These are phyloP conservation scores for Orthonyx spaldingii DNA, from an alignment of 2,113 vertebrate genomes.

Conservation along the genomic window DNA sequence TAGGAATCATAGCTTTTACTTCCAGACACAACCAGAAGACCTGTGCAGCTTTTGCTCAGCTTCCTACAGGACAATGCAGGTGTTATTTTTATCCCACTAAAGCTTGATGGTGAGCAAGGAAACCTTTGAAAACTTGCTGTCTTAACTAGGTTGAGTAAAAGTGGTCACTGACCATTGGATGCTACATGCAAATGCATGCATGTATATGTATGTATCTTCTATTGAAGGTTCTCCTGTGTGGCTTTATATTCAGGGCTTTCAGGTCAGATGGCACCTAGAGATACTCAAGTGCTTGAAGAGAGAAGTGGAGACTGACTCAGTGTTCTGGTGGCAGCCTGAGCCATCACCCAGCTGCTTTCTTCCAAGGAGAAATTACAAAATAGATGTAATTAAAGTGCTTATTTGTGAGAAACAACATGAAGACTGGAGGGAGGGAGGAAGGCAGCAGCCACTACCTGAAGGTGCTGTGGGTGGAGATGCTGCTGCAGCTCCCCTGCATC, in stretches of 20 bases:
- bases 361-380: neutral
- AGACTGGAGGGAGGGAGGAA: neutral
- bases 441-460: neutral
- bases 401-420: neutral
- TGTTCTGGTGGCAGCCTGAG: neutral
- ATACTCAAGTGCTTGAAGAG: neutral
- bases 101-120: rapidly evolving
- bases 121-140: neutral
- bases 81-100: neutral
- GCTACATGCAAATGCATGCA: neutral
- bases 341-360: neutral
- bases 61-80: neutral
- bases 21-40: neutral
- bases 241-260: neutral
- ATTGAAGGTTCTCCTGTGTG: neutral
- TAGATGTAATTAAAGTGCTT: neutral
- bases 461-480: neutral
- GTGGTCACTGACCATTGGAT: neutral
- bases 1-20: neutral
- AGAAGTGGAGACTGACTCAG: neutral
- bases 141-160: neutral
- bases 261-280: neutral
- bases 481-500: neutral
- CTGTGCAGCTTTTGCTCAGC: neutral
- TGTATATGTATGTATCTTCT: neutral